Evolutionary conservation across 1,140 invertebrate species (phyloP).

Genomic region (Drosophila nikananu): DNA sequence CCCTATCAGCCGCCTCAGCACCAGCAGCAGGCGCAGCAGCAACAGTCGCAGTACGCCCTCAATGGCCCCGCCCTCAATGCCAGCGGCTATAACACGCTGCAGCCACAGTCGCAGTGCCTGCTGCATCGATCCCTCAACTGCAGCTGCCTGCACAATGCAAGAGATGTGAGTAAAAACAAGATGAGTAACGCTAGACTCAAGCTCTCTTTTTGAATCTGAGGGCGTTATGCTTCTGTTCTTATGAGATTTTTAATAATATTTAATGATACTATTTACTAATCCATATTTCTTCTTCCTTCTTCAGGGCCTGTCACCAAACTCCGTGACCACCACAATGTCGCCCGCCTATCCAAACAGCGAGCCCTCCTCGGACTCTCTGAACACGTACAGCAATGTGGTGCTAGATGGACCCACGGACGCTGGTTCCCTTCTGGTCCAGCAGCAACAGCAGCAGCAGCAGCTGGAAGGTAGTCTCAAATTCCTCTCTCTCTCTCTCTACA

Average conservation of each 20-base stretch:
- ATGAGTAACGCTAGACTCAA: neutral
- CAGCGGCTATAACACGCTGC: constrained; percentile 61
- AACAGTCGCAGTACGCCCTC: constrained; percentile 69
- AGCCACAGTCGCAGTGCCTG: constrained; percentile 86
- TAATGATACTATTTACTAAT: too few relatives aligned
- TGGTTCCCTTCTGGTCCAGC: constrained; percentile 67
- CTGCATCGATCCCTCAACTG: constrained; percentile 89
- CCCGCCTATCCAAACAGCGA: constrained; percentile 89
- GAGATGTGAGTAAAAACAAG: constrained; percentile 68
- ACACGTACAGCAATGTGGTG: constrained; percentile 83
- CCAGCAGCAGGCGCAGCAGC: constrained; percentile 62
- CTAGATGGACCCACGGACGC: constrained; percentile 63
- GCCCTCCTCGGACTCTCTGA: constrained; percentile 87
- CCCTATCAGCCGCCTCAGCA: constrained; percentile 86
- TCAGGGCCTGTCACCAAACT: constrained; percentile 88
- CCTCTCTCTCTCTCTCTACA: constrained; percentile 11
- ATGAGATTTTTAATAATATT: too few relatives aligned
- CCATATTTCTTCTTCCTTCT: too few relatives aligned
- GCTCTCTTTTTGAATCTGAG: too few relatives aligned
- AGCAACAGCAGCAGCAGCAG: constrained; percentile 70
- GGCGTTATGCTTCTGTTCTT: too few relatives aligned
- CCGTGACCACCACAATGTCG: constrained; percentile 88
- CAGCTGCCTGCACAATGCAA: constrained; percentile 86
- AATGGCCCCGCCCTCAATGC: constrained; percentile 56
- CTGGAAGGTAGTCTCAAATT: constrained; percentile 64